These are phyloP conservation scores for Molanna angustata DNA, from an alignment of 2,888 invertebrate genomes.

Conservation along the genomic window DNA sequence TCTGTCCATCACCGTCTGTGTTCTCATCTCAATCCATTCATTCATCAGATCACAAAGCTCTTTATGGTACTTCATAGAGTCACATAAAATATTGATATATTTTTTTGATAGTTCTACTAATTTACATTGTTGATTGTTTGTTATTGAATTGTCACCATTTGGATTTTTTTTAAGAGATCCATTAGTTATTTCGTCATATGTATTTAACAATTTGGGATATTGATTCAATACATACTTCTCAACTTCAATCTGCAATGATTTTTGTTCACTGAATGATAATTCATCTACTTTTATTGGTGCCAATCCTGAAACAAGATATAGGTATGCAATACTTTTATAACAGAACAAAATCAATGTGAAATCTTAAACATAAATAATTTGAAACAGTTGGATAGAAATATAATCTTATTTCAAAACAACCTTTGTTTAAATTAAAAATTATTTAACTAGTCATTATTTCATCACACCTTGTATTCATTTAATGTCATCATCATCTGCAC, in stretches of 20 bases:
- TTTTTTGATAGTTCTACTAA: conserved; percentile 42
- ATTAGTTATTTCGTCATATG: conserved; percentile 35
- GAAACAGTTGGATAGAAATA: not conserved
- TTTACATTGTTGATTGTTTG: conserved; percentile 33
- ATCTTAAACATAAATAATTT: not conserved
- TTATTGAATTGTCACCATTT: no score
- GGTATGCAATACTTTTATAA: not conserved
- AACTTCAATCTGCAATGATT: conserved; percentile 41
- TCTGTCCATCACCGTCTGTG: conserved; percentile 42
- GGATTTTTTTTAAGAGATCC: no score
- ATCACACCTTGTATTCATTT: no score
- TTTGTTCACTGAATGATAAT: conserved; percentile 44
- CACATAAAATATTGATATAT: conserved; percentile 4
- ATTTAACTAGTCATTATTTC: no score
- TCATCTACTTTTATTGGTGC: conserved; percentile 44
- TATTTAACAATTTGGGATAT: conserved; percentile 43
- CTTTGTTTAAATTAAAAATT: no score
- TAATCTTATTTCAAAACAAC: no score
- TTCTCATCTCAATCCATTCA: conserved; percentile 48
- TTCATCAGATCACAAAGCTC: conserved; percentile 41
- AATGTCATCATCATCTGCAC: no score
- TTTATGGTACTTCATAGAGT: conserved; percentile 2
- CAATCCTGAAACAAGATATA: conserved; percentile 41
- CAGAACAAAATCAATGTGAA: not conserved
- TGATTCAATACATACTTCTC: conserved; percentile 46